Evolutionary conservation across 2,888 invertebrate genomes (phyloP).

Genomic region (Schizotus pectinicornis): DNA sequence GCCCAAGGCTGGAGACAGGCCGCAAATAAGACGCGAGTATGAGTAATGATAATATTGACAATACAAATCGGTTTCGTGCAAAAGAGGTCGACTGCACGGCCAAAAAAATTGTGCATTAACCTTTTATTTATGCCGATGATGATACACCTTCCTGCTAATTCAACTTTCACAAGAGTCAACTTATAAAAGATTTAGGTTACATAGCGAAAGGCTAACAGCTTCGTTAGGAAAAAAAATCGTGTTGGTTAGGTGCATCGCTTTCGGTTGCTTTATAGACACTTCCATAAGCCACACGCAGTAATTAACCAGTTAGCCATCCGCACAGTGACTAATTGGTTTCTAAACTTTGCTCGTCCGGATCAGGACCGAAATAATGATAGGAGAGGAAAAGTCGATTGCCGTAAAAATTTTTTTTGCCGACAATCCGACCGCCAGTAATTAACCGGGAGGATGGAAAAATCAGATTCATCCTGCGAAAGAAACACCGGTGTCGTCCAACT

Average conservation of each 20-base stretch:
- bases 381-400: too few species aligned
- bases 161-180: constrained; percentile 27
- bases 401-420: neutral
- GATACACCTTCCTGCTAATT: constrained; percentile 29
- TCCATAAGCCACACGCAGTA: neutral
- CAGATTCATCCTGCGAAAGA: too few species aligned
- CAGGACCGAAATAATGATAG: too few species aligned
- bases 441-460: too few species aligned
- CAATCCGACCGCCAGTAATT: neutral
- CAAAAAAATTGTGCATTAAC: constrained; percentile 18
- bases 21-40: too few species aligned
- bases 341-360: neutral
- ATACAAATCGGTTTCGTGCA: too few species aligned
- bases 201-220: constrained; percentile 24
- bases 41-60: too few species aligned
- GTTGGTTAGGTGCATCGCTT: neutral
- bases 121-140: constrained; percentile 26
- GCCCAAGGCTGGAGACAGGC: too few species aligned
- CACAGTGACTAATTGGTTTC: neutral
- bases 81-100: constrained; percentile 1
- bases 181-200: constrained; percentile 28
- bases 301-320: too few species aligned
- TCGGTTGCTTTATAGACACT: constrained; percentile 5
- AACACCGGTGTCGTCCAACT: too few species aligned
- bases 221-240: constrained; percentile 16